Evolutionary conservation across 92 coral and sea anemone species (phyloP).

Genomic region (Metridium senile): DNA sequence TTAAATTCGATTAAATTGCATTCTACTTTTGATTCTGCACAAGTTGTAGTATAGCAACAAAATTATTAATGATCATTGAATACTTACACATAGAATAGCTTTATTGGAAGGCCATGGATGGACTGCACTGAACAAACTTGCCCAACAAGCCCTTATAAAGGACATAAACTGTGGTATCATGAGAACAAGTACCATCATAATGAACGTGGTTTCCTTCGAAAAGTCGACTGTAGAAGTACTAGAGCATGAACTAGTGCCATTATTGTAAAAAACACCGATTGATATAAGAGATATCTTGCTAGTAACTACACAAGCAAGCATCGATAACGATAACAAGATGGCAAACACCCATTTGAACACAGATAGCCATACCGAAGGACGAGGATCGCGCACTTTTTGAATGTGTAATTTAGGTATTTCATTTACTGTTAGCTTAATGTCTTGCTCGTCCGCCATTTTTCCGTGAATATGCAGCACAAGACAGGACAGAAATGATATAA

Average conservation of each 20-base stretch:
- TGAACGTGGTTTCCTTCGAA: constrained; percentile 61
- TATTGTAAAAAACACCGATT: constrained; percentile 34
- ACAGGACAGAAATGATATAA: too few species aligned
- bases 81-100: constrained; percentile 76
- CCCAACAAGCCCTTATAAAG: constrained; percentile 58
- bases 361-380: constrained; percentile 71
- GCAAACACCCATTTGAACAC: constrained; percentile 73
- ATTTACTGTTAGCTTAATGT: constrained; percentile 8
- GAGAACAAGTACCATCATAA: constrained; percentile 72
- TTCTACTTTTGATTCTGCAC: not conserved
- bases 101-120: constrained; percentile 79
- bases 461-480: too few species aligned
- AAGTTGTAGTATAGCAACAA: too few species aligned
- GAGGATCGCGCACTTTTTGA: constrained; percentile 39
- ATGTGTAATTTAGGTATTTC: not conserved
- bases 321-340: constrained; percentile 45
- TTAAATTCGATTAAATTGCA: too few species aligned
- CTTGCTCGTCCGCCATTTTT: constrained; percentile 20
- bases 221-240: not conserved
- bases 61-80: not conserved
- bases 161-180: constrained; percentile 80
- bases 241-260: not conserved
- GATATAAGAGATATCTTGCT: constrained; percentile 79
- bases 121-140: constrained; percentile 44
- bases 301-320: constrained; percentile 75